Evolutionary conservation across 2,113 vertebrate species (phyloP).

Genomic region (Gopherus evgoodei): DNA sequence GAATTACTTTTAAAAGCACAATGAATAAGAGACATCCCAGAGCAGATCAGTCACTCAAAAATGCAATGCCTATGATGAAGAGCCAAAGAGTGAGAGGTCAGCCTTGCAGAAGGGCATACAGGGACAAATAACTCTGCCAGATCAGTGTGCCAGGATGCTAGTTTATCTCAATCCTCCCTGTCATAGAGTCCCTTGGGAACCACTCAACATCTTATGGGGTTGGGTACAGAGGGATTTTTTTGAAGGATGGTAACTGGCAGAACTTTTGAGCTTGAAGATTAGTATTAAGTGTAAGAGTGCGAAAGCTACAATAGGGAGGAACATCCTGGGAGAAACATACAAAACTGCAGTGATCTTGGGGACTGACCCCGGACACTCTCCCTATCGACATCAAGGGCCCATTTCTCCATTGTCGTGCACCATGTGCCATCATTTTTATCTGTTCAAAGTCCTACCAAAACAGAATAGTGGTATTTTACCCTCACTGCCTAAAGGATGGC

Average conservation of each 20-base stretch:
- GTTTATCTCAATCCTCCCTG: no score
- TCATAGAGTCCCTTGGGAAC: no score
- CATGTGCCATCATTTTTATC: not conserved
- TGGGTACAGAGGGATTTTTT: not conserved
- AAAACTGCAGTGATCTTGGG: not conserved
- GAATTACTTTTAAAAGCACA: not conserved
- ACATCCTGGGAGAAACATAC: not conserved
- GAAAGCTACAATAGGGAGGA: not conserved
- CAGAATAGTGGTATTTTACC: not conserved
- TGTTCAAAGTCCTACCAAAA: not conserved
- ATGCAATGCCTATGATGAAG: not conserved
- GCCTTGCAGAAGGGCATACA: not conserved
- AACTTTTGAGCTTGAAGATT: not conserved
- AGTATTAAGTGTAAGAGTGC: not conserved
- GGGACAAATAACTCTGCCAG: no score
- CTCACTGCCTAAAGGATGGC: not conserved
- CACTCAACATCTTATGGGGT: no score
- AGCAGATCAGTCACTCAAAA: rapidly evolving
- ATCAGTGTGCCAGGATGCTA: no score
- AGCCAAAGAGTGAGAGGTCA: not conserved
- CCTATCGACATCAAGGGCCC: no score
- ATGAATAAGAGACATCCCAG: not conserved
- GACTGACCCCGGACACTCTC: no score
- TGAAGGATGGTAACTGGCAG: not conserved
- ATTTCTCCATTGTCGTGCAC: not conserved